phyloP scores from a whole-genome alignment of 2,113 vertebrate genomes.

The Carassius auratus region DNA sequence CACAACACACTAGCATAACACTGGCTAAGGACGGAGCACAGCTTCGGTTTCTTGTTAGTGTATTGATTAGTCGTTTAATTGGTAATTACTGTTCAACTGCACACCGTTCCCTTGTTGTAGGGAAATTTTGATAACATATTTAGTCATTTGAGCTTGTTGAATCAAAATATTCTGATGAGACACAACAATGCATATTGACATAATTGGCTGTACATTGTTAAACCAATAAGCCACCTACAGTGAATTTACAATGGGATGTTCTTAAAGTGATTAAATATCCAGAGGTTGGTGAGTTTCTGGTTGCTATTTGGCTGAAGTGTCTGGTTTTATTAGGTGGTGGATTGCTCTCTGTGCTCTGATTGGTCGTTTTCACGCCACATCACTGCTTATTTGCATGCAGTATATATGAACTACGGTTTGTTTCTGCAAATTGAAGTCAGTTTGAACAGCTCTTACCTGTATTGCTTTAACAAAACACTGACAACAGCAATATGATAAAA shows the following conservation, averaged over 20 bases:
- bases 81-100: constrained; percentile 28
- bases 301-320: not conserved
- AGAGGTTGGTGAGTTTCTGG: not conserved
- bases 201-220: constrained; percentile 20
- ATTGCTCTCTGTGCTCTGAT: not conserved
- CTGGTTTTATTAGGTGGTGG: not conserved
- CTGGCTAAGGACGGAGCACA: not conserved
- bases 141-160: constrained; percentile 31
- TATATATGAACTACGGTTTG: not conserved
- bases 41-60: constrained; percentile 26
- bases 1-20: constrained; percentile 20
- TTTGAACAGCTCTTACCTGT: not conserved
- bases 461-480: not conserved
- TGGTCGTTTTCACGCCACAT: not conserved
- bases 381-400: not conserved
- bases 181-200: constrained; percentile 4
- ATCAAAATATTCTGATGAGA: constrained; percentile 29
- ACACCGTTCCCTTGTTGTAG: constrained; percentile 24
- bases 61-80: constrained; percentile 45
- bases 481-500: not conserved
- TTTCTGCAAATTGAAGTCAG: not conserved
- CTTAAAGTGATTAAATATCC: not conserved
- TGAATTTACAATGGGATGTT: not conserved
- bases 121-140: constrained; percentile 34
- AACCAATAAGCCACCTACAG: constrained; percentile 25